These are phyloP conservation scores for Chydorus sphaericus DNA, from an alignment of 2,888 invertebrate species.

Conservation along the genomic window DNA sequence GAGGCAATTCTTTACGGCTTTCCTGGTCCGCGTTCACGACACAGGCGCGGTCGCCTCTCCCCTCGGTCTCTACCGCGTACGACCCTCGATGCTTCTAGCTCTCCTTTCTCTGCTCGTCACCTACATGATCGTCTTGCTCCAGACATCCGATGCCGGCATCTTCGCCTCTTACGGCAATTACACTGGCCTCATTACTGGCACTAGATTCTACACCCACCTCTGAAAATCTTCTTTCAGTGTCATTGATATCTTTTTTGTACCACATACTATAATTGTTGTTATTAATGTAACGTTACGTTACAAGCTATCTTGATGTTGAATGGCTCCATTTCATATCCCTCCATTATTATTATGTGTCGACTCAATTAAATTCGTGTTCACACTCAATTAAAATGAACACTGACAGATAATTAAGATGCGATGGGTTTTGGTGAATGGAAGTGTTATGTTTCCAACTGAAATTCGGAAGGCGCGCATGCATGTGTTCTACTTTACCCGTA, in stretches of 20 bases:
- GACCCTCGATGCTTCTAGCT: background rate
- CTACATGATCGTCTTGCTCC: background rate
- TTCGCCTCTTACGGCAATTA: background rate
- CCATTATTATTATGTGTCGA: too few relatives aligned
- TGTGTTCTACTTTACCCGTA: too few relatives aligned
- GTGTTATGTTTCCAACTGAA: too few relatives aligned
- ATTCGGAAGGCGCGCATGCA: too few relatives aligned
- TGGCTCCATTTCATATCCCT: too few relatives aligned
- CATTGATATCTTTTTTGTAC: background rate
- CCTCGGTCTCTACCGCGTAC: background rate
- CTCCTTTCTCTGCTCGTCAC: background rate
- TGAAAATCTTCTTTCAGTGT: background rate
- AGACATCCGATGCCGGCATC: background rate
- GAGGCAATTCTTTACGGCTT: slow-evolving; percentile 1
- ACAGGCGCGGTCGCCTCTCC: background rate
- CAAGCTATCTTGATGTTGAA: too few relatives aligned
- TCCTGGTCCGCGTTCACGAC: background rate
- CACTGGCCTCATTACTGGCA: background rate
- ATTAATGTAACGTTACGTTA: too few relatives aligned
- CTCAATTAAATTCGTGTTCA: too few relatives aligned
- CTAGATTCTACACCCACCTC: background rate
- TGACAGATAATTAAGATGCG: too few relatives aligned
- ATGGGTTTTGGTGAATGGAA: too few relatives aligned
- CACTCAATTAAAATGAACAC: too few relatives aligned
- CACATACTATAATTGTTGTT: too few relatives aligned